Evolutionary conservation across 1,140 invertebrate species (phyloP).

Genomic region (Tetraneura akinire): DNA sequence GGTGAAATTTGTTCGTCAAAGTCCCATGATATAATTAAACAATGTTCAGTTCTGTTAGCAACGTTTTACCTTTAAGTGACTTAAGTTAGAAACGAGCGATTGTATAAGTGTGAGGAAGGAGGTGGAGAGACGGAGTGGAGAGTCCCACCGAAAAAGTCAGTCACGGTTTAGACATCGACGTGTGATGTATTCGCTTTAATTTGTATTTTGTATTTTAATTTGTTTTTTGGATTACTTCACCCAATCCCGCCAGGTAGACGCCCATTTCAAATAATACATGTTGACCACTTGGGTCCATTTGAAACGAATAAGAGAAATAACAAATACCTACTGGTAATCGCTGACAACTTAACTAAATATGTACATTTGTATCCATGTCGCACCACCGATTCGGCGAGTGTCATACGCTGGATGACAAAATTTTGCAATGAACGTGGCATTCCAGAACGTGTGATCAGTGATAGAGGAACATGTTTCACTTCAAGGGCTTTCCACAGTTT

Average conservation of each 20-base stretch:
- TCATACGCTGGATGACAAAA: neutral
- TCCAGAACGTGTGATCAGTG: neutral
- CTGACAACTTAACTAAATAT: constrained; percentile 24
- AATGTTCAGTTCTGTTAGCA: no score
- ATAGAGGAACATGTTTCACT: constrained; percentile 13
- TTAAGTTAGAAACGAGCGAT: no score
- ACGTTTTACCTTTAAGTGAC: no score
- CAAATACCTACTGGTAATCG: neutral
- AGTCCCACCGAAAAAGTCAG: no score
- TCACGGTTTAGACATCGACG: no score
- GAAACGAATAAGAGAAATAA: neutral
- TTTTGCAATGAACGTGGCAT: neutral
- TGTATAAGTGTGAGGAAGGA: no score
- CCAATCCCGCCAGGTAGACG: neutral
- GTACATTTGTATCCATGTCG: neutral
- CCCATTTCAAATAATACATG: constrained; percentile 18
- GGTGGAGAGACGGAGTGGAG: no score
- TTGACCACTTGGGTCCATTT: constrained; percentile 21
- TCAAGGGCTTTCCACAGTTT: neutral
- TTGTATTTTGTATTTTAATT: no score
- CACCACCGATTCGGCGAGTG: neutral
- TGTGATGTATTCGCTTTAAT: no score
- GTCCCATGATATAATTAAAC: no score
- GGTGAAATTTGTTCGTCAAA: neutral
- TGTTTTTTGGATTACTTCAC: constrained; percentile 27